Base-by-base conservation (phyloP, 2,888 invertebrate species). In the Himalopsyche anomala region DNA sequence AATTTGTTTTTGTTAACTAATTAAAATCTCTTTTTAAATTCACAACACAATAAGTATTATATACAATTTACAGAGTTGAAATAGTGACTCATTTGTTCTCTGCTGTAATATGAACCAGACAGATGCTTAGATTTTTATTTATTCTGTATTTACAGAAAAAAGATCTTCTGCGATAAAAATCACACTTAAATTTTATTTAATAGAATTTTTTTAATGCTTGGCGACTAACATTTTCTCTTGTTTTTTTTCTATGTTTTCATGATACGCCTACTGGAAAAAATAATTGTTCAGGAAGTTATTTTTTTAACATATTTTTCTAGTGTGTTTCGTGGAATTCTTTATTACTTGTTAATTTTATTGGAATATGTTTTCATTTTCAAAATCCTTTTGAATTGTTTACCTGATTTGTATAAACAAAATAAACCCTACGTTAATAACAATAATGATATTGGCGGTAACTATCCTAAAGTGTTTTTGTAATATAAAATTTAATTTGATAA, bases 101-200 rank as follows among this genome's bases (percentile, higher is more conserved):
- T 51, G 4, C 9, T 45, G 45, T 45, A 11, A 9, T 2, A 51
- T 51, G 51, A 15, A 51, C 51, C 51, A 15, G 51, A 51, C 4
- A 15, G 51, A 15, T 51, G 51, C 15, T 4, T 51, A 4, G 19
- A 4, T 12, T 62, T 56, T 62, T 62, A 62, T 9, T 62, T 19
- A n/a, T 8, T 3, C 19, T 19, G 62, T 62, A 62, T 62, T 11
- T 19, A 19, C 19, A 9, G 0, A 19, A 62, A 62, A 62, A 62
- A 15, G 9, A 5, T 4, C 5, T 62, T 62, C 8, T 45, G 11
- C 9, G 45, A 19, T 28, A 28, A 62, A 56, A 62, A 62, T 62
- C 62, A 62, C 62, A 62, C 19, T 51, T n/a, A 56, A 17, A 56
- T 56, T 56, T 56, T 56, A 55, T 4, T 55, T 55, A 56, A 56